These are phyloP conservation scores for Hydrolagus affinis DNA, from an alignment of 2,113 vertebrate genomes.

Conservation along the genomic window DNA sequence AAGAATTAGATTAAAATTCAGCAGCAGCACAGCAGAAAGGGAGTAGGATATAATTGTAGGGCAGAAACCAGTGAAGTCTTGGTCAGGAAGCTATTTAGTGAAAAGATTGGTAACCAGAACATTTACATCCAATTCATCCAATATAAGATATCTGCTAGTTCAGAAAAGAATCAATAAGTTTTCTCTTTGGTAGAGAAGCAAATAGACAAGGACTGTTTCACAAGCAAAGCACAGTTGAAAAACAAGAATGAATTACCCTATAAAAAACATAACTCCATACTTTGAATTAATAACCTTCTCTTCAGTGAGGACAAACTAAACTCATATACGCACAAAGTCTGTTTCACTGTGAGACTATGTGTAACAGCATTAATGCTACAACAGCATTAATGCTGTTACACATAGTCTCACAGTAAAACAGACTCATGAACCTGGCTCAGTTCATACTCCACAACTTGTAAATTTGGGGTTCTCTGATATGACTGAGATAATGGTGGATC, in stretches of 20 bases:
- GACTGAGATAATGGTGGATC: too few relatives aligned
- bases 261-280: background rate
- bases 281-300: background rate
- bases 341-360: too few relatives aligned
- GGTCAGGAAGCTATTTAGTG: too few relatives aligned
- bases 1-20: conserved; percentile 14
- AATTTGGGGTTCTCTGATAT: too few relatives aligned
- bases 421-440: too few relatives aligned
- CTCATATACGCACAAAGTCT: background rate
- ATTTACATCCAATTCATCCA: background rate
- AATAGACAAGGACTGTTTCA: background rate
- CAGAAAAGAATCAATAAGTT: background rate
- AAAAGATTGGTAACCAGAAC: background rate
- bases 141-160: background rate
- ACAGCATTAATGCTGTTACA: too few relatives aligned
- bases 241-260: background rate
- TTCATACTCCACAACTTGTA: too few relatives aligned
- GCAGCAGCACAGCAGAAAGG: background rate
- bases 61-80: background rate
- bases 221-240: background rate
- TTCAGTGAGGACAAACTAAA: background rate
- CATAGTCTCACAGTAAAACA: too few relatives aligned
- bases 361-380: too few relatives aligned
- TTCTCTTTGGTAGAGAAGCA: background rate
- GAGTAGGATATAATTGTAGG: background rate